Conservation (phyloP, 2,113 vertebrate genomes). For the Desmodus rotundus region DNA sequence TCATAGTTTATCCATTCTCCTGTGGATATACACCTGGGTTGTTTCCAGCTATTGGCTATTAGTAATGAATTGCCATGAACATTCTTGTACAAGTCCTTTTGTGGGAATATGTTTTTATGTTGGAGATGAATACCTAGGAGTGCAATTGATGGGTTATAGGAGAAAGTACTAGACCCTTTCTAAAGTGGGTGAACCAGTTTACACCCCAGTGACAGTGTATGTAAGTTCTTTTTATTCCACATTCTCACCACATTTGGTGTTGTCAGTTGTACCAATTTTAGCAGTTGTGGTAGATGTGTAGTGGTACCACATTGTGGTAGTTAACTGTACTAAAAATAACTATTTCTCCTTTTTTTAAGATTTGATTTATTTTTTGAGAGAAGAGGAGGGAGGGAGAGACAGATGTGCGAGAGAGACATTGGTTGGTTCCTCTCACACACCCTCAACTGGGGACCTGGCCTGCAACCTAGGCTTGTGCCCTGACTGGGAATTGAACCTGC, state of each 20-base stretch:
- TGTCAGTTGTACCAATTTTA: background rate
- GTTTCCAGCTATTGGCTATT: background rate
- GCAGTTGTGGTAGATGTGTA: background rate
- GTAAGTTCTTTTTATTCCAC: background rate
- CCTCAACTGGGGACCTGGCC: too few relatives aligned
- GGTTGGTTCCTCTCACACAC: too few relatives aligned
- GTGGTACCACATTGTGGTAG: background rate
- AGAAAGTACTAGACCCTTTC: background rate
- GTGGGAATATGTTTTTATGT: slow-evolving; percentile 12
- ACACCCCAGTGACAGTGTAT: background rate
- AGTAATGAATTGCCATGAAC: background rate
- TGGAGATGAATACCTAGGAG: background rate
- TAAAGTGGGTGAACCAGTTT: background rate
- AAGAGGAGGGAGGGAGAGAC: too few relatives aligned
- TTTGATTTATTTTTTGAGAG: too few relatives aligned
- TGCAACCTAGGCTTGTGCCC: too few relatives aligned
- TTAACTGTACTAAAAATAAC: background rate
- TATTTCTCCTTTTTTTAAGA: too few relatives aligned
- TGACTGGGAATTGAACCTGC: too few relatives aligned
- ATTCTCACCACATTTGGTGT: background rate
- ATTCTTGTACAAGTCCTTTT: background rate
- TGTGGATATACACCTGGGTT: background rate
- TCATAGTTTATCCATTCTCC: background rate
- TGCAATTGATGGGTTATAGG: background rate
- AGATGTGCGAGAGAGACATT: too few relatives aligned